Evolutionary conservation across 2,888 invertebrate genomes (phyloP).

Genomic region (Ophion ventricosus): DNA sequence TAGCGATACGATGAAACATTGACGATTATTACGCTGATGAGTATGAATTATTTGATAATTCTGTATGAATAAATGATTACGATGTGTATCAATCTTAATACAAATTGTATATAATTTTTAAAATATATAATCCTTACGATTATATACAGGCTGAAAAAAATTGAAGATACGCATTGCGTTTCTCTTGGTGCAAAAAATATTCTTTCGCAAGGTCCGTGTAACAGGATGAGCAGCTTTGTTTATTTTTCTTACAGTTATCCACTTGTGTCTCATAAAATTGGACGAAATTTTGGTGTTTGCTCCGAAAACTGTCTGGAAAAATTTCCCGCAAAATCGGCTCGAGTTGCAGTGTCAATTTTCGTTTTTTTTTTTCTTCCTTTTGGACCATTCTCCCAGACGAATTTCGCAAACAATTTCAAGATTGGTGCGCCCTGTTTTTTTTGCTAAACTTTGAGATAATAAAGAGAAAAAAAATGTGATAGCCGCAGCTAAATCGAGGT

Average conservation of each 20-base stretch:
- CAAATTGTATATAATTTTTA: not conserved
- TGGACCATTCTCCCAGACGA: not conserved
- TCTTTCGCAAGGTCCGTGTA: not conserved
- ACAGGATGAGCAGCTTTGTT: too few species aligned
- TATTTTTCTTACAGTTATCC: too few species aligned
- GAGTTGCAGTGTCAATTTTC: not conserved
- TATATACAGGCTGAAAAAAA: not conserved
- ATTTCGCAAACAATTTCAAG: not conserved
- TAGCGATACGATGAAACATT: not conserved
- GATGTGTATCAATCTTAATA: not conserved
- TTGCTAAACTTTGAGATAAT: not conserved
- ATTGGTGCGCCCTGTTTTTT: not conserved
- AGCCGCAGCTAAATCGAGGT: not conserved
- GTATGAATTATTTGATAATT: not conserved
- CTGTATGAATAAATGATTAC: not conserved
- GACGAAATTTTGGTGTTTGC: not conserved
- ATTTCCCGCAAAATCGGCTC: too few species aligned
- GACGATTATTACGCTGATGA: not conserved
- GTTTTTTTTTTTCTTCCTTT: not conserved
- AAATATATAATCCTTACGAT: not conserved
- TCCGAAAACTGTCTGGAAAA: too few species aligned
- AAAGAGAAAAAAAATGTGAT: not conserved
- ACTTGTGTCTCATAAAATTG: not conserved
- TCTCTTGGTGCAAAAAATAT: not conserved
- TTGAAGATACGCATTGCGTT: not conserved